Evolutionary conservation across 2,888 invertebrate genomes (phyloP).

Genomic region (Lasioglossum morio): DNA sequence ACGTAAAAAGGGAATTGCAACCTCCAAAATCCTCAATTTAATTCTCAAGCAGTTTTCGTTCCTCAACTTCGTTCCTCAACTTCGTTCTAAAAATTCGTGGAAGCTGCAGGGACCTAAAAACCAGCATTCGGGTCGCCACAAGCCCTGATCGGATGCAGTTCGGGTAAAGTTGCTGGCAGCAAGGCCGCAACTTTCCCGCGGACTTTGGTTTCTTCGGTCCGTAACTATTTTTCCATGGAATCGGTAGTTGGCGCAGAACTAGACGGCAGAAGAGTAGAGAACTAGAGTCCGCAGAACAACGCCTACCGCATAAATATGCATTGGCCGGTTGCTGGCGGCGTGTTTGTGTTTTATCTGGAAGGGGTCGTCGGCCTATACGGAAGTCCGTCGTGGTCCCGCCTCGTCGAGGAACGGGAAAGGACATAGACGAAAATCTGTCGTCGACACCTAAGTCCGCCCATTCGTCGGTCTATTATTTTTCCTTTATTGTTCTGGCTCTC

Average conservation of each 20-base stretch:
- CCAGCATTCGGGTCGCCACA: too few species aligned
- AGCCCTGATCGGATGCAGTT: background rate
- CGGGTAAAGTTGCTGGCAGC: background rate
- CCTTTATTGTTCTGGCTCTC: slow-evolving; percentile 37
- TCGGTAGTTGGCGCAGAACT: background rate
- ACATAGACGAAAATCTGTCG: slow-evolving; percentile 17
- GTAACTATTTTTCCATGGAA: background rate
- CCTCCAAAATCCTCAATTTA: background rate
- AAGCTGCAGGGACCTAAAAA: background rate
- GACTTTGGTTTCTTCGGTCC: background rate
- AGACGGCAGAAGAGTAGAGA: background rate
- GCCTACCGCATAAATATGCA: slow-evolving; percentile 50
- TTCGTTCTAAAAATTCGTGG: background rate
- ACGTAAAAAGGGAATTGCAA: background rate
- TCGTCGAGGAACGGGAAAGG: background rate
- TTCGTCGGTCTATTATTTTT: slow-evolving; percentile 24
- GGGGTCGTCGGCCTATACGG: slow-evolving; percentile 4
- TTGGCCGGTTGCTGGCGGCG: slow-evolving; percentile 2
- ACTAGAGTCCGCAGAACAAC: slow-evolving; percentile 27
- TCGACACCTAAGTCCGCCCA: slow-evolving; percentile 39
- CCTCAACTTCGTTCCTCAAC: background rate
- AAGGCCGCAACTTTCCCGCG: background rate
- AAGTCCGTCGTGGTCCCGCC: background rate
- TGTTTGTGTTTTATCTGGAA: slow-evolving; percentile 3
- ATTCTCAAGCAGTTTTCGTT: background rate